These are phyloP conservation scores for Turdus rufiventris DNA, from an alignment of 2,113 vertebrate species.

Conservation along the genomic window DNA sequence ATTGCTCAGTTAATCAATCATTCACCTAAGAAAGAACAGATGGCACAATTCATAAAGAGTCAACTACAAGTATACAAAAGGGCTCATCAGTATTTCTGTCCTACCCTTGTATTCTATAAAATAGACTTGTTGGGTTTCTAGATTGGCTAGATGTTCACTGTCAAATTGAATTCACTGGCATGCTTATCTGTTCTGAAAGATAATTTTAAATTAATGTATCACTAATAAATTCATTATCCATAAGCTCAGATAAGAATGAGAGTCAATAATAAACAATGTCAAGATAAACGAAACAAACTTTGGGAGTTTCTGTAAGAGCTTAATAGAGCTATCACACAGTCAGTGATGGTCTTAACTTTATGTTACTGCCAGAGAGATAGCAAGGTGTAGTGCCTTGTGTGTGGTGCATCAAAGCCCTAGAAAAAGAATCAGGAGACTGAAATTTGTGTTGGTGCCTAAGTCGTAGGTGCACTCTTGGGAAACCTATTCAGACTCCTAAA, in stretches of 20 bases:
- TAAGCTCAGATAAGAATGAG: neutral
- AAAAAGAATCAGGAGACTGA: neutral
- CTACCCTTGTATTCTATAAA: neutral
- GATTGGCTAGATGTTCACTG: neutral
- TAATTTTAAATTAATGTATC: neutral
- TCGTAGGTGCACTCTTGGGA: neutral
- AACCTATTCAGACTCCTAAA: neutral
- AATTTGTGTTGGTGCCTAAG: neutral
- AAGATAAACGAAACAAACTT: neutral
- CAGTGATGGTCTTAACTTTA: neutral
- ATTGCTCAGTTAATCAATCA: constrained; percentile 30
- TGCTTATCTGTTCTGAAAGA: neutral
- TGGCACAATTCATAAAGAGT: constrained; percentile 1
- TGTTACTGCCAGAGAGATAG: neutral
- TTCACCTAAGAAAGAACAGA: constrained; percentile 21
- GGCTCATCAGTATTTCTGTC: neutral
- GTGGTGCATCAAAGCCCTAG: neutral
- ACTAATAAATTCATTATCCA: neutral
- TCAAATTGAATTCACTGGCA: neutral
- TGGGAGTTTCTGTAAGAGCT: neutral
- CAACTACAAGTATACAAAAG: neutral
- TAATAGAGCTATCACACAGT: neutral
- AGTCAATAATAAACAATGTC: neutral
- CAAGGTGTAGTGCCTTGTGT: neutral
- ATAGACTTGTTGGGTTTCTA: neutral